A percentile compares a stretch with the other conserved stretches of the same genome.
These are phyloP conservation scores for Argyresthia goedartella DNA, from an alignment of 2,888 invertebrate genomes.

Conservation along the genomic window DNA sequence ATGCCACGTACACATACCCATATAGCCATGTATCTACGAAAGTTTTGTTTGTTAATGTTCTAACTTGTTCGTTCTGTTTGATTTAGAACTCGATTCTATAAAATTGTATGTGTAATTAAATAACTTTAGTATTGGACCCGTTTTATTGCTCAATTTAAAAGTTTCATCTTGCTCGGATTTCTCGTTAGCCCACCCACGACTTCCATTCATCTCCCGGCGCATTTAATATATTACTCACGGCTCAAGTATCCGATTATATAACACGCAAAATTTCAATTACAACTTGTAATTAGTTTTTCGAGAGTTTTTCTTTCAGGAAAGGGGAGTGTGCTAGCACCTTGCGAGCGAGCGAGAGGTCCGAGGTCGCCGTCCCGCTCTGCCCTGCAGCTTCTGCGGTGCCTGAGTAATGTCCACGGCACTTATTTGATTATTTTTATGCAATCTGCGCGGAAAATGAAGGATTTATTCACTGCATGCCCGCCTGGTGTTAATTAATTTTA, in stretches of 20 bases:
- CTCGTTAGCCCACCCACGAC: conserved; percentile 38
- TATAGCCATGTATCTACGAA: no score
- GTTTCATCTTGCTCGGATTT: conserved; percentile 14
- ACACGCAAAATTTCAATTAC: conserved; percentile 74
- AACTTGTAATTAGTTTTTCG: conserved; percentile 73
- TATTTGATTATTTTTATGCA: conserved; percentile 70
- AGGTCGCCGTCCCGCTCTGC: conserved; percentile 23
- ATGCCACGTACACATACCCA: no score
- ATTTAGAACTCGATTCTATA: neutral
- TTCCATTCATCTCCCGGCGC: conserved; percentile 62
- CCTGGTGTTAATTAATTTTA: conserved; percentile 58
- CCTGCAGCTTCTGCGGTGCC: conserved; percentile 35
- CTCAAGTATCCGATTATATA: conserved; percentile 73
- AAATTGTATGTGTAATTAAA: neutral
- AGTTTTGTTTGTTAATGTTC: no score
- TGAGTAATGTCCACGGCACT: conserved; percentile 65
- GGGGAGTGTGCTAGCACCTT: conserved; percentile 49
- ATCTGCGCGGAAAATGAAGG: conserved; percentile 62
- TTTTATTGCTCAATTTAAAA: conserved; percentile 5
- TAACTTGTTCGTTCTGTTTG: no score
- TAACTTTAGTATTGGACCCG: conserved; percentile 1
- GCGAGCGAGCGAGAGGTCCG: conserved; percentile 32
- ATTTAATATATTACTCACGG: conserved; percentile 70
- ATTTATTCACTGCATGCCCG: conserved; percentile 49
- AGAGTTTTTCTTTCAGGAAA: conserved; percentile 71